Conservation (phyloP, 2,113 vertebrate species). For the Corydoras sp. region DNA sequence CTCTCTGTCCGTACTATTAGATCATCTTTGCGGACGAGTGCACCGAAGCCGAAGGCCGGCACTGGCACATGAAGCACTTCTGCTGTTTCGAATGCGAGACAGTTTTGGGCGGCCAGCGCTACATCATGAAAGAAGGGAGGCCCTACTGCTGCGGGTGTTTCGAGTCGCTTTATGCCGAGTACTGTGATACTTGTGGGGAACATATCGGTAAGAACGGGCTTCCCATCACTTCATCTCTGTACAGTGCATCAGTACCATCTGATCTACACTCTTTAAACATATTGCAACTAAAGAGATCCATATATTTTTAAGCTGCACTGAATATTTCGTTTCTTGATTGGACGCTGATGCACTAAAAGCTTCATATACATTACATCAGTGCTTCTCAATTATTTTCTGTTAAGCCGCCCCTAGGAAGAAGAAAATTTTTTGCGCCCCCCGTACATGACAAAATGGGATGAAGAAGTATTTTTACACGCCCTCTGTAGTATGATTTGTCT, state of each 20-base stretch:
- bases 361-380: no score
- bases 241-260: not conserved
- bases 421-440: no score
- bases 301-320: no score
- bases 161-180: constrained; percentile 91
- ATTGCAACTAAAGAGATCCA: no score
- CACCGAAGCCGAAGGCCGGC: constrained; percentile 92
- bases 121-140: constrained; percentile 98
- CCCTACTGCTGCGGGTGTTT: constrained; percentile 98
- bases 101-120: constrained; percentile 89
- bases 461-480: no score
- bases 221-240: not conserved
- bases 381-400: no score
- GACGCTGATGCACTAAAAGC: no score
- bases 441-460: no score
- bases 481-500: no score
- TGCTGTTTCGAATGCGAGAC: constrained; percentile 98
- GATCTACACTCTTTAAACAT: no score
- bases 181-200: constrained; percentile 94
- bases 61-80: constrained; percentile 99
- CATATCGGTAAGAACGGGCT: constrained; percentile 80
- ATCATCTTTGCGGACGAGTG: constrained; percentile 97
- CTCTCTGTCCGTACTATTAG: constrained; percentile 56
- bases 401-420: no score
- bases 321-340: no score